Percentiles rank a stretch among this genome's conserved stretches.
Evolutionary conservation across 1,140 invertebrate species (phyloP).

Genomic region (Zaprionus nigranus): DNA sequence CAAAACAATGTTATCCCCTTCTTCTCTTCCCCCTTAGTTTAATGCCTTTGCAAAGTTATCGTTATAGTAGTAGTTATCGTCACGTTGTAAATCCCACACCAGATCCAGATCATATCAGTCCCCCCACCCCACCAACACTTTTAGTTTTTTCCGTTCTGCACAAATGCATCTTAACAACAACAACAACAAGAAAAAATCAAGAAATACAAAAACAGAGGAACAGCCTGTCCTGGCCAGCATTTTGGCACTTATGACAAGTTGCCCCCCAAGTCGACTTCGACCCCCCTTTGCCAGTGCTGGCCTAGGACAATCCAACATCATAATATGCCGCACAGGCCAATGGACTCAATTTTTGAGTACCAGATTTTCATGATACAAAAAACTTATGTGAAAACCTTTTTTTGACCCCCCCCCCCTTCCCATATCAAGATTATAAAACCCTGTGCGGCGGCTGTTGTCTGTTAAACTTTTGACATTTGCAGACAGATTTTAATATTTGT

Average conservation of each 20-base stretch:
- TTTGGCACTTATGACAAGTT: constrained; percentile 73
- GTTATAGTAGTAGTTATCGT: constrained; percentile 63
- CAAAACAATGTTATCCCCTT: constrained; percentile 13
- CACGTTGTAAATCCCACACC: constrained; percentile 34
- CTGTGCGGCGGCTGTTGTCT: constrained; percentile 52
- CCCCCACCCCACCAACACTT: background rate
- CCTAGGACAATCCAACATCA: constrained; percentile 41
- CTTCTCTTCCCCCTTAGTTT: constrained; percentile 18
- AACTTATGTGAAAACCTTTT: constrained; percentile 53
- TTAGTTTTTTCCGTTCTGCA: constrained; percentile 6
- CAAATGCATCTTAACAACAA: constrained; percentile 12
- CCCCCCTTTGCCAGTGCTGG: constrained; percentile 43
- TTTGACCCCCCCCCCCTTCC: background rate
- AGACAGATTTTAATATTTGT: constrained; percentile 29
- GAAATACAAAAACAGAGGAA: constrained; percentile 8
- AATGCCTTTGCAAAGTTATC: constrained; percentile 70
- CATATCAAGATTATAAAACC: constrained; percentile 28
- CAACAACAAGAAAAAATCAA: background rate
- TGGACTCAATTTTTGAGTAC: constrained; percentile 17
- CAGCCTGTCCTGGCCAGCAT: constrained; percentile 46
- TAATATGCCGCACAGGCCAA: constrained; percentile 54
- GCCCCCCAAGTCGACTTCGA: constrained; percentile 29
- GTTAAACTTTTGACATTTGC: constrained; percentile 14
- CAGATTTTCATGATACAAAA: constrained; percentile 36
- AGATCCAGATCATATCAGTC: constrained; percentile 28